Conservation (phyloP, 2,113 vertebrate genomes). For the Bungarus multicinctus region DNA sequence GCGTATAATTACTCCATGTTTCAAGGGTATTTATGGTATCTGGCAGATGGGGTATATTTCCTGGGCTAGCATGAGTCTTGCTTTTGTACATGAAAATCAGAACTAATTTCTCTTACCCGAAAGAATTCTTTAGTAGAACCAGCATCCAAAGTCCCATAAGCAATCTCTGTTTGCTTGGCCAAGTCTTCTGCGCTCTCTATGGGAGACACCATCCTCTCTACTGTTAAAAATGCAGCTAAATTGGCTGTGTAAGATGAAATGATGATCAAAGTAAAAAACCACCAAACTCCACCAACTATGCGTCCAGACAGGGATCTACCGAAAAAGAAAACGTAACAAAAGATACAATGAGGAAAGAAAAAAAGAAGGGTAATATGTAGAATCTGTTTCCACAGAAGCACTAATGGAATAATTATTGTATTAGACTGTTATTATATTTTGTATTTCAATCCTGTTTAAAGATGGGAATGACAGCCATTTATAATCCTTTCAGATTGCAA, state of each 20-base stretch:
- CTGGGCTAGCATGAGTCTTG: slow-evolving; percentile 17
- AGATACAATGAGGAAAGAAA: slow-evolving; percentile 26
- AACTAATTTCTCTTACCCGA: slow-evolving; percentile 75
- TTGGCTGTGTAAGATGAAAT: slow-evolving; percentile 99
- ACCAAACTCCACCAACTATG: slow-evolving; percentile 98
- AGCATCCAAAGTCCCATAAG: slow-evolving; percentile 93
- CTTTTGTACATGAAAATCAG: slow-evolving; percentile 31
- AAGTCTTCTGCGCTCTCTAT: slow-evolving; percentile 98
- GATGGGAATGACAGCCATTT: not conserved
- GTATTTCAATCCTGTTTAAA: not conserved
- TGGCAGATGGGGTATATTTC: slow-evolving; percentile 18
- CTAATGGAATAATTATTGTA: not conserved
- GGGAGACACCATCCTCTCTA: slow-evolving; percentile 98
- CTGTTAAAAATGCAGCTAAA: slow-evolving; percentile 96
- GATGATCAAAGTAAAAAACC: slow-evolving; percentile 99
- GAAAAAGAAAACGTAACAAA: slow-evolving; percentile 47
- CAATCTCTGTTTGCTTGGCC: slow-evolving; percentile 97
- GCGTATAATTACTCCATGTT: slow-evolving; percentile 16
- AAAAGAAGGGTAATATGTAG: not conserved
- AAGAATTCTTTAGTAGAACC: slow-evolving; percentile 99
- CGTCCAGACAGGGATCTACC: slow-evolving; percentile 93
- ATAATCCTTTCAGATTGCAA: not conserved
- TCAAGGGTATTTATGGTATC: slow-evolving; percentile 24
- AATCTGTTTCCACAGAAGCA: not conserved
- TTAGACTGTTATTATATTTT: not conserved